These are phyloP conservation scores for Alligator sinensis DNA, from an alignment of 2,113 vertebrate genomes.

Conservation along the genomic window DNA sequence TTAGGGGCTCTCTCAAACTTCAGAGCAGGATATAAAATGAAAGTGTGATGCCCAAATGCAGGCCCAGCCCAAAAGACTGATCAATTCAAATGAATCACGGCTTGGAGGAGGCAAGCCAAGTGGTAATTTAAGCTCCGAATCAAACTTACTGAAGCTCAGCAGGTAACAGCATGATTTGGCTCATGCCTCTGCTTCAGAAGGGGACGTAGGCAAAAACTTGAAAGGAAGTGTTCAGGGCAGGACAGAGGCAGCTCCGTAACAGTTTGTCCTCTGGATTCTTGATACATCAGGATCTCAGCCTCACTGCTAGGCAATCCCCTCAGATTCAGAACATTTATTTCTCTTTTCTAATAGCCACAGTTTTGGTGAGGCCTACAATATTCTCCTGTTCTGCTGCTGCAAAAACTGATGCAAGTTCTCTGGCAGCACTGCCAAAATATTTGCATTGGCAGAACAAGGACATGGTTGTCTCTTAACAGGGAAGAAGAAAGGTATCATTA, in stretches of 20 bases:
- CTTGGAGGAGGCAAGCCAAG: not conserved
- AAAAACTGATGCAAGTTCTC: rapidly evolving
- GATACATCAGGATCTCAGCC: not conserved
- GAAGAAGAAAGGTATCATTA: not conserved
- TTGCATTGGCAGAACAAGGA: not conserved
- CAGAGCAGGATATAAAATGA: not conserved
- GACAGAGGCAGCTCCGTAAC: rapidly evolving
- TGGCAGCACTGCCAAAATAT: not conserved
- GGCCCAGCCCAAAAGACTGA: not conserved
- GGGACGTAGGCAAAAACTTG: not conserved
- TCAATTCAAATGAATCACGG: slow-evolving; percentile 62
- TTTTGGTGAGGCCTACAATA: not conserved
- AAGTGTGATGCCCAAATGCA: slow-evolving; percentile 14
- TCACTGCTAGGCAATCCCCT: not conserved
- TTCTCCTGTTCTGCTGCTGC: not conserved
- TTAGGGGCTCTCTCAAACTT: not conserved
- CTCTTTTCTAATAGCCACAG: not conserved
- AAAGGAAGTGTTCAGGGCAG: rapidly evolving
- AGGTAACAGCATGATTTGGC: slow-evolving; percentile 51
- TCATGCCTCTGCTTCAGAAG: not conserved
- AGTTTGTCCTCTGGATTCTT: no score
- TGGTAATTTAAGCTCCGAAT: slow-evolving; percentile 34
- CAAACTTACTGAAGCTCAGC: slow-evolving; percentile 48
- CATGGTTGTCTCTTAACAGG: rapidly evolving
- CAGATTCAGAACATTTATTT: not conserved